Percentiles rank a stretch among this genome's conserved stretches.
phyloP scores from a whole-genome alignment of 2,113 vertebrate genomes.

The Pedionomus torquatus region DNA sequence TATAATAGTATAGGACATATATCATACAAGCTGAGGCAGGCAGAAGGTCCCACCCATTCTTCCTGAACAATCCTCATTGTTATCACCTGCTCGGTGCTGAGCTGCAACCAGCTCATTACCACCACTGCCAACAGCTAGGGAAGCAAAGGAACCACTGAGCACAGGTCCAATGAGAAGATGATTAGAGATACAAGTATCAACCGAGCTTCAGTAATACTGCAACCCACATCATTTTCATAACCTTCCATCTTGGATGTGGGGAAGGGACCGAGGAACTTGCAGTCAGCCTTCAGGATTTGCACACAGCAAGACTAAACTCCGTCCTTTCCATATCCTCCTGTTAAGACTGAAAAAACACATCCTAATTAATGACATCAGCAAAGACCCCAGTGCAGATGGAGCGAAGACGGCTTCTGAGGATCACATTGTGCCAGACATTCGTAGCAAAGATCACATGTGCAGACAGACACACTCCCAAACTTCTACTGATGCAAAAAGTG shows the following conservation, averaged over 20 bases:
- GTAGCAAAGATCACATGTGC: conserved; percentile 46
- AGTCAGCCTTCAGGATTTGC: background rate
- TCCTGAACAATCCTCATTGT: conserved; percentile 65
- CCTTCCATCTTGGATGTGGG: background rate
- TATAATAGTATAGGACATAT: conserved; percentile 22
- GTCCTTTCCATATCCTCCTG: background rate
- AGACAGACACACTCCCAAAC: conserved; percentile 39
- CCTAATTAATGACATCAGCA: conserved; percentile 31
- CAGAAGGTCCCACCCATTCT: conserved; percentile 48
- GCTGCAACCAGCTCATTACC: conserved; percentile 48
- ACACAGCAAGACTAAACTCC: background rate
- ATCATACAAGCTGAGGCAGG: conserved; percentile 56
- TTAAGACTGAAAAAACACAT: background rate
- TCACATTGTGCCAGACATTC: conserved; percentile 56
- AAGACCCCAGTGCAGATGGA: conserved; percentile 21
- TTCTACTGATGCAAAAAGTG: conserved; percentile 39
- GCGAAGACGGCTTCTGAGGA: background rate
- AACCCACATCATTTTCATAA: conserved; percentile 63
- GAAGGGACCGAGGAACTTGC: background rate
- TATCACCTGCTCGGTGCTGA: conserved; percentile 29
- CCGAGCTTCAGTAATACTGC: conserved; percentile 40
- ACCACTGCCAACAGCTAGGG: conserved; percentile 46
- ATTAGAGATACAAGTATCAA: conserved; percentile 62
- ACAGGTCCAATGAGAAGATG: conserved; percentile 27
- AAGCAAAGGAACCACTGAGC: conserved; percentile 50